phyloP scores from a whole-genome alignment of 2,113 vertebrate genomes.

The Fulica atra region DNA sequence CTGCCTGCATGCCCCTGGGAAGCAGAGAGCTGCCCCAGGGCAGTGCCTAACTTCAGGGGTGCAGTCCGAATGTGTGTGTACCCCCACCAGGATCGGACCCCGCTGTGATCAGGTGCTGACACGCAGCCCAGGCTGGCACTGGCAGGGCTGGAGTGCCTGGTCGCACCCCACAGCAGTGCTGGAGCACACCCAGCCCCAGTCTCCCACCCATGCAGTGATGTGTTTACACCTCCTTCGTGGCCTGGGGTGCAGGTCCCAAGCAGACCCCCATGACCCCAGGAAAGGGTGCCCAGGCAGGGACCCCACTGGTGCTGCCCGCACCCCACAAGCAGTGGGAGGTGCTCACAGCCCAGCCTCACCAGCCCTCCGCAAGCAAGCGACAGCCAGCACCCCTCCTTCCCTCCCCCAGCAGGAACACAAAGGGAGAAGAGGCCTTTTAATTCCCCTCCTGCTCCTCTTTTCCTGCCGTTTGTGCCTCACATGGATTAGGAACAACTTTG shows the following conservation, averaged over 20 bases:
- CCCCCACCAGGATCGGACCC: rapidly evolving
- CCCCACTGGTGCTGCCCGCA: background rate
- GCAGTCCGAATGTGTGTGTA: rapidly evolving
- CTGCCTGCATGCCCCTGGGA: background rate
- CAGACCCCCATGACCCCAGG: rapidly evolving
- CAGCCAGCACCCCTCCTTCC: background rate
- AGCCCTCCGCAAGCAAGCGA: background rate
- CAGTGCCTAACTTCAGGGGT: background rate
- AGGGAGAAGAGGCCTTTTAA: slow-evolving; percentile 17
- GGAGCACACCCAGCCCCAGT: rapidly evolving
- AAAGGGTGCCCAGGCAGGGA: background rate
- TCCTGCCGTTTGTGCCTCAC: background rate
- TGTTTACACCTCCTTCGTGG: rapidly evolving
- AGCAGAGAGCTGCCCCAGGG: background rate
- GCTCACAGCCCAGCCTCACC: background rate
- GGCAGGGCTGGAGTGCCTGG: background rate
- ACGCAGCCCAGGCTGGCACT: background rate
- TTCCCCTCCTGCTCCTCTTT: background rate
- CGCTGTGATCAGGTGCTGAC: rapidly evolving
- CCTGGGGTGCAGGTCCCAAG: background rate
- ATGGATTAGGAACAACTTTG: background rate
- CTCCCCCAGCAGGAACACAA: background rate
- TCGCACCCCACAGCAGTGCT: rapidly evolving
- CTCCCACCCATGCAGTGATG: rapidly evolving
- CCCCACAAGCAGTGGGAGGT: background rate